Evolutionary conservation across 2,888 invertebrate species (phyloP).

Genomic region (Drosophila atroscutellata): DNA sequence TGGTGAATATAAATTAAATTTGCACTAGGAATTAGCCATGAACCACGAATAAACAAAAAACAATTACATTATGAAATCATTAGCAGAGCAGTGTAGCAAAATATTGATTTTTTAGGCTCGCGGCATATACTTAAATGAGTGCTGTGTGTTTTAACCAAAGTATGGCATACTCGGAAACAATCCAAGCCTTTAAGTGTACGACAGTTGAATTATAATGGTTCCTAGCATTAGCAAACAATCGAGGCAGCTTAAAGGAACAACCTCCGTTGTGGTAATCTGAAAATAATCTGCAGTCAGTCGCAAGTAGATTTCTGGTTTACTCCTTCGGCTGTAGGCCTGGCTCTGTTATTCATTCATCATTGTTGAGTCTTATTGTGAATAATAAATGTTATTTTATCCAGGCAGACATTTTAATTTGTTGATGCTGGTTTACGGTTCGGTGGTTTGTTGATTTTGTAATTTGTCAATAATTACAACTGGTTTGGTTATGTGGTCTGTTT

Average conservation of each 20-base stretch:
- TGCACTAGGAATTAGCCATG: not conserved
- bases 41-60: conserved; percentile 5
- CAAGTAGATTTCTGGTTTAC: conserved; percentile 39
- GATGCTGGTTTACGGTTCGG: conserved; percentile 71
- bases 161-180: not conserved
- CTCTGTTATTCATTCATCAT: conserved; percentile 63
- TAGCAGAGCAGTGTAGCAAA: too few species aligned
- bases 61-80: not conserved
- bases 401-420: conserved; percentile 74
- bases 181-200: not conserved
- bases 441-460: conserved; percentile 75
- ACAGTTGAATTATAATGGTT: not conserved
- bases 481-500: conserved; percentile 63
- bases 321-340: conserved; percentile 11
- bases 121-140: not conserved
- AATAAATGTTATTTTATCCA: conserved; percentile 71
- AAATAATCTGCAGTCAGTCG: conserved; percentile 45
- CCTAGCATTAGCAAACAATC: conserved; percentile 8
- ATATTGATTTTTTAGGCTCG: not conserved
- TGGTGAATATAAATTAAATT: not conserved
- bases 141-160: not conserved
- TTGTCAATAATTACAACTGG: conserved; percentile 73
- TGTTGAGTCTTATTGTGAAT: conserved; percentile 70
- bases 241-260: conserved; percentile 2
- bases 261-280: conserved; percentile 47